Percentiles rank a stretch among this genome's conserved stretches.
Conservation (phyloP, 2,888 invertebrate genomes). For the Parnassius orleans region DNA sequence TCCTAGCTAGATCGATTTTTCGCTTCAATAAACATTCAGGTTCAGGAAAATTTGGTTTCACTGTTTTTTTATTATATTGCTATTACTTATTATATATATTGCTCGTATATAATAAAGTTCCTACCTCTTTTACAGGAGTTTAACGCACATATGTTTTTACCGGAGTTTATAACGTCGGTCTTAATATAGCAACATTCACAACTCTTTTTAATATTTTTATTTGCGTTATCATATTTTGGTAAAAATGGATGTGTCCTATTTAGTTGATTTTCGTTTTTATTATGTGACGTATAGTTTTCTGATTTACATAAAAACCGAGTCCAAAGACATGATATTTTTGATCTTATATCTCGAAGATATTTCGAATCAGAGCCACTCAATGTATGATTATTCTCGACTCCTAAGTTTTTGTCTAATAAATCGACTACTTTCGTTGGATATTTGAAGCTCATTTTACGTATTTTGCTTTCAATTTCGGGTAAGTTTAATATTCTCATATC, state of each 20-base stretch:
- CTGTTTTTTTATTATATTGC: too few species aligned
- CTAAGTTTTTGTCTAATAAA: background rate
- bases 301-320: constrained; percentile 14
- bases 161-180: background rate
- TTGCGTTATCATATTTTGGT: background rate
- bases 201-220: background rate
- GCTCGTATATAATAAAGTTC: too few species aligned
- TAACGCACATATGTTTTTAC: too few species aligned
- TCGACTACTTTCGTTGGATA: background rate
- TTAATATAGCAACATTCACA: background rate
- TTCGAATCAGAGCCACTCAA: constrained; percentile 9
- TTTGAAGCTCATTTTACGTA: constrained; percentile 20
- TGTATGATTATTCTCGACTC: background rate
- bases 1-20: too few species aligned
- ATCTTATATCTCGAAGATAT: constrained; percentile 15
- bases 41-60: too few species aligned
- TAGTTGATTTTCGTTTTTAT: background rate
- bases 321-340: constrained; percentile 25
- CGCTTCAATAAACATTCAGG: too few species aligned
- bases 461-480: constrained; percentile 40
- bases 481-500: constrained; percentile 47
- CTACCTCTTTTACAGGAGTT: background rate
- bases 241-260: background rate
- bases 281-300: constrained; percentile 9
- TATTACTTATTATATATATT: too few species aligned